Conservation (phyloP, 2,797 vertebrate genomes). For the Poecilia velifera region DNA sequence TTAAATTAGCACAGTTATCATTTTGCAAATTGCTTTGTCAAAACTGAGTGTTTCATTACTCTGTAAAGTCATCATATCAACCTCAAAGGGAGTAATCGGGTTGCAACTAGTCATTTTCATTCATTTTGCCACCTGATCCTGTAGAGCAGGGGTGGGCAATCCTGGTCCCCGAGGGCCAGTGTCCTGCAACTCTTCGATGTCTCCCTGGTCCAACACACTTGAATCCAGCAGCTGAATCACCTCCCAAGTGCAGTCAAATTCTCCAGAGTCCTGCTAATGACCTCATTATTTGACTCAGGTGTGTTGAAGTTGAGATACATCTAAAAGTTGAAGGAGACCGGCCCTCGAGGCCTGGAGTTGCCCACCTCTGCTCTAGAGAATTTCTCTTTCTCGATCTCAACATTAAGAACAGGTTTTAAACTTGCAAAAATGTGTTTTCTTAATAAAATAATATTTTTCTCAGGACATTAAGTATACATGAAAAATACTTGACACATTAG, state of each 20-base stretch:
- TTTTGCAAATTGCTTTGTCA: conserved; percentile 2
- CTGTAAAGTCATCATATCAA: neutral
- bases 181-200: too few species aligned
- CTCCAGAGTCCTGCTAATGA: too few species aligned
- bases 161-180: too few species aligned
- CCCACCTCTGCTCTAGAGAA: neutral
- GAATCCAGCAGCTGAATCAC: too few species aligned
- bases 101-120: neutral
- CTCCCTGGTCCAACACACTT: too few species aligned
- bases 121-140: neutral
- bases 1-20: neutral
- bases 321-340: too few species aligned
- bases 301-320: too few species aligned
- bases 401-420: neutral
- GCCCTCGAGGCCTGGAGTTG: too few species aligned
- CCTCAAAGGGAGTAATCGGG: neutral
- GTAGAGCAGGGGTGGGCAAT: neutral
- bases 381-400: neutral
- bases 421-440: neutral
- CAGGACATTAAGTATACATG: neutral
- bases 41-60: neutral
- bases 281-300: too few species aligned
- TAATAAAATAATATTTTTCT: neutral
- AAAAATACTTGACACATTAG: neutral
- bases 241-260: too few species aligned